Conservation (phyloP, 2,797 vertebrate species). For the Bryconaethiops microstoma region DNA sequence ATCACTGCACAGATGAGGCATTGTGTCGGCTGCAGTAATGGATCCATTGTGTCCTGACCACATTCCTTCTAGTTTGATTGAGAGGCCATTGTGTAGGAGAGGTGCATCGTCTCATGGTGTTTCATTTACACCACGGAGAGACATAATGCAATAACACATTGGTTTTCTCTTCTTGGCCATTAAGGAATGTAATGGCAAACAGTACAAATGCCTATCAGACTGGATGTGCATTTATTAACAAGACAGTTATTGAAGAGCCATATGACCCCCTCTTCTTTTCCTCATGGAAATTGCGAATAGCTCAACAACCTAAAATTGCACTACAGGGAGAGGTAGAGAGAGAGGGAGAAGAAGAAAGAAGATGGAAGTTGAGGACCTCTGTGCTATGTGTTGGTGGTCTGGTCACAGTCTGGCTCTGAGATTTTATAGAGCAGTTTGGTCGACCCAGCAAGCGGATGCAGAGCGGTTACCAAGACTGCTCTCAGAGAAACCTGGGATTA, state of each 20-base stretch:
- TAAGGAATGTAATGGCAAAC: not conserved
- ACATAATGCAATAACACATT: not conserved
- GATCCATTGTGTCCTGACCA: constrained; percentile 17
- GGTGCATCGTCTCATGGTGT: not conserved
- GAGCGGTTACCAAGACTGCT: constrained; percentile 36
- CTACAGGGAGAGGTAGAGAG: not conserved
- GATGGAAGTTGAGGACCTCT: constrained; percentile 11
- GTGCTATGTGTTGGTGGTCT: constrained; percentile 58
- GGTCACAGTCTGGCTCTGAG: constrained; percentile 36
- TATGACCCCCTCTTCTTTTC: not conserved
- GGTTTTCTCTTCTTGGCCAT: not conserved
- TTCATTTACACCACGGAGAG: not conserved
- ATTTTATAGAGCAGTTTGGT: constrained; percentile 50
- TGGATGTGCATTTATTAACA: not conserved
- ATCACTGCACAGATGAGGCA: not conserved
- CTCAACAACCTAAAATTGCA: not conserved
- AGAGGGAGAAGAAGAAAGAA: constrained; percentile 11
- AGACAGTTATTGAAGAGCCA: not conserved
- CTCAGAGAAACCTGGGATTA: constrained; percentile 50
- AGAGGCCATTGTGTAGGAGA: constrained; percentile 12
- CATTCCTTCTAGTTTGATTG: constrained; percentile 8
- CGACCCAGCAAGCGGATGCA: constrained; percentile 46
- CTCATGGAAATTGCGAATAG: not conserved
- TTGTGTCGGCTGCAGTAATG: constrained; percentile 27
- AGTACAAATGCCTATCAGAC: not conserved